Evolutionary conservation across 2,113 vertebrate genomes (phyloP).

Genomic region (Grammomys dolichurus): DNA sequence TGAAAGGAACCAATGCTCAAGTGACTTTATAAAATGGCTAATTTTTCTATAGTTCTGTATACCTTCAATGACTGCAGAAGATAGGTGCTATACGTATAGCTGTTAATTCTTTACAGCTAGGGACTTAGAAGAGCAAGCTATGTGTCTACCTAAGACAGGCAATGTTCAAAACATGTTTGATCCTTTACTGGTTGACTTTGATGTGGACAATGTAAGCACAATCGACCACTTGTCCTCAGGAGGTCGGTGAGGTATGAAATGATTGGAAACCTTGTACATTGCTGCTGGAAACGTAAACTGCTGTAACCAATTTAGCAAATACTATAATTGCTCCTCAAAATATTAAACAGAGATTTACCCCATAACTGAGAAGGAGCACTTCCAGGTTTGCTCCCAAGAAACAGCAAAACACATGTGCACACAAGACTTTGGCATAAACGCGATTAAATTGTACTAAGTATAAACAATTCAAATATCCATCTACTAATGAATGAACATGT

Average conservation of each 20-base stretch:
- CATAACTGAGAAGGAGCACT: neutral
- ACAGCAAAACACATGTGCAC: neutral
- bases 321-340: neutral
- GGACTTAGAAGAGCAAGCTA: neutral
- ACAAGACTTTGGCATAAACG: neutral
- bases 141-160: neutral
- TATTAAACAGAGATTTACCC: neutral
- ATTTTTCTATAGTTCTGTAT: neutral
- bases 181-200: neutral
- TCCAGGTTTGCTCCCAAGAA: neutral
- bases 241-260: neutral
- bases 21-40: too few species aligned
- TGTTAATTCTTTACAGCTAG: neutral
- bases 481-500: neutral
- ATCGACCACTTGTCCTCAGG: neutral
- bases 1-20: neutral
- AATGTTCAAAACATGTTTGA: neutral
- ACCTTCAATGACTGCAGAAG: neutral
- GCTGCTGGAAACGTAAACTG: neutral
- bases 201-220: neutral
- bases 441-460: neutral
- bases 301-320: neutral
- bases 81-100: neutral
- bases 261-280: neutral
- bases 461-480: neutral